These are phyloP conservation scores for Stenodema calcarata DNA, from an alignment of 2,888 invertebrate species.

Conservation along the genomic window DNA sequence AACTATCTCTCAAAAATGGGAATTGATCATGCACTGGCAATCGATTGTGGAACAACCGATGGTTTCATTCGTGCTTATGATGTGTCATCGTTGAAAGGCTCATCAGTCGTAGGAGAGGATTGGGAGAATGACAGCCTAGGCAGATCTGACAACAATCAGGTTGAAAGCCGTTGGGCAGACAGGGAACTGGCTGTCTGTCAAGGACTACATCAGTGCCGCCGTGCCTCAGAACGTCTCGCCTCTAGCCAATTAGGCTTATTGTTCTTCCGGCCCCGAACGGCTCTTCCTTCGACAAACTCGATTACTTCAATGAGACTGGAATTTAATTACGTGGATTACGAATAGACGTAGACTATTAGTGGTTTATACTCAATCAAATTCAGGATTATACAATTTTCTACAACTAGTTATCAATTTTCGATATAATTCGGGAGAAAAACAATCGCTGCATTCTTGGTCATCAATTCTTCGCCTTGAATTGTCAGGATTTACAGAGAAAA, in stretches of 20 bases:
- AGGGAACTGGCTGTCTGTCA: background rate
- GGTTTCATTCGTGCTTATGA: no score
- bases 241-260: background rate
- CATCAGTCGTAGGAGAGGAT: background rate
- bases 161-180: background rate
- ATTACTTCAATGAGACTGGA: background rate
- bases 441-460: no score
- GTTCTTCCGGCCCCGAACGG: background rate
- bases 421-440: no score
- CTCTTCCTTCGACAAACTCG: background rate
- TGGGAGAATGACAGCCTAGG: background rate
- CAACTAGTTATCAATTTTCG: no score
- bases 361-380: background rate
- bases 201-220: background rate
- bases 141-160: background rate
- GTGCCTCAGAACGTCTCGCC: background rate
- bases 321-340: conserved; percentile 1
- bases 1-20: no score
- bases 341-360: background rate
- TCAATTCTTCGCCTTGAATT: no score
- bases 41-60: no score
- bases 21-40: background rate
- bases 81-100: background rate
- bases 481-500: no score
- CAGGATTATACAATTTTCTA: background rate